Conservation (phyloP, 2,888 invertebrate species). For the Meghimatium bilineatum region DNA sequence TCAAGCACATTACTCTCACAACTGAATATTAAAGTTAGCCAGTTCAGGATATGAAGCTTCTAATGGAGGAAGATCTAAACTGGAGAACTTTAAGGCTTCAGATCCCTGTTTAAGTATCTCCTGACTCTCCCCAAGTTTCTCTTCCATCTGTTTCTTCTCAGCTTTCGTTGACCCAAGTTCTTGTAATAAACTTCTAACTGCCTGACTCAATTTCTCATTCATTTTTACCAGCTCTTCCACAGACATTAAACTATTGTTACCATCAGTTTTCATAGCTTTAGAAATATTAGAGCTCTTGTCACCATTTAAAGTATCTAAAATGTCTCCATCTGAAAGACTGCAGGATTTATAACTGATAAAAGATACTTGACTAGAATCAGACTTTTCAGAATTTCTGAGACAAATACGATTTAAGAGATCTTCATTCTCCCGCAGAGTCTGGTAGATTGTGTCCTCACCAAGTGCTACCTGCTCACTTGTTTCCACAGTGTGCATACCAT, state of each 20-base stretch:
- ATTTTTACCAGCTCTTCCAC: slow-evolving; percentile 32
- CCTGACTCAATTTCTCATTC: slow-evolving; percentile 37
- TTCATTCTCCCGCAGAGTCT: slow-evolving; percentile 46
- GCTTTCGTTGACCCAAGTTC: slow-evolving; percentile 41
- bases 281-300: slow-evolving; percentile 12
- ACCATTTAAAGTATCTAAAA: background rate
- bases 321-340: slow-evolving; percentile 6
- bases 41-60: slow-evolving; percentile 45
- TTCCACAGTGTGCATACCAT: slow-evolving; percentile 33
- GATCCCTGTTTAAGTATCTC: slow-evolving; percentile 24
- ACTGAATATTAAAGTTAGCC: slow-evolving; percentile 29
- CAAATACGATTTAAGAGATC: slow-evolving; percentile 33
- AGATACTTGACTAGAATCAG: slow-evolving; percentile 4
- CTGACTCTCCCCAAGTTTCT: slow-evolving; percentile 36
- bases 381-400: slow-evolving; percentile 32
- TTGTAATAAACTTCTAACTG: slow-evolving; percentile 38
- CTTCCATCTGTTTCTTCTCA: slow-evolving; percentile 47
- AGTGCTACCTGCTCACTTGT: slow-evolving; percentile 19
- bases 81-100: slow-evolving; percentile 36
- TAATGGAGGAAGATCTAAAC: slow-evolving; percentile 40
- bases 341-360: slow-evolving; percentile 11
- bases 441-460: slow-evolving; percentile 40
- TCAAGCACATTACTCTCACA: background rate
- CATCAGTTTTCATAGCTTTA: slow-evolving; percentile 5
- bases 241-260: background rate